Percentiles rank a stretch among this genome's conserved stretches.
These are phyloP conservation scores for Mylabris sibirica DNA, from an alignment of 2,888 invertebrate species.

Conservation along the genomic window DNA sequence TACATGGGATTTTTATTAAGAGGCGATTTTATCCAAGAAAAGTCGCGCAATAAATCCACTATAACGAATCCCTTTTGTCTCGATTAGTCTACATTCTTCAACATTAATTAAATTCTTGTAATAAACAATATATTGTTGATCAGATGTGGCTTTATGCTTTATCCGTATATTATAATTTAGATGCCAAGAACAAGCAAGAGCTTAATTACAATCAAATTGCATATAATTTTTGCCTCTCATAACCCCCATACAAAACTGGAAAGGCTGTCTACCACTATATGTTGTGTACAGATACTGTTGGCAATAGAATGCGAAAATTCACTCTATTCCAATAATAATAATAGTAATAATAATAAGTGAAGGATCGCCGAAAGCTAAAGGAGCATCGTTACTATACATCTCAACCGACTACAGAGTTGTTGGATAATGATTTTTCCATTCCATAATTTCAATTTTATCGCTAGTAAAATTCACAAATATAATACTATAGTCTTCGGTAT, in stretches of 20 bases:
- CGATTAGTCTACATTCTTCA: constrained; percentile 13
- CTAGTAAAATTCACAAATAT: constrained; percentile 39
- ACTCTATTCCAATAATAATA: constrained; percentile 40
- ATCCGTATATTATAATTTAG: constrained; percentile 16
- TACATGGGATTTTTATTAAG: background rate
- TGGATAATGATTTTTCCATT: constrained; percentile 44
- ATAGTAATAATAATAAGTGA: no score
- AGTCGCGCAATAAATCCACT: background rate
- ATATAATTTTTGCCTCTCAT: no score
- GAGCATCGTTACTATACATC: constrained; percentile 34
- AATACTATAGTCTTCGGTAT: background rate
- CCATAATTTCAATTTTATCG: constrained; percentile 48
- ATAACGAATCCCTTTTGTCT: background rate
- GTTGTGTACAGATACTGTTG: constrained; percentile 35
- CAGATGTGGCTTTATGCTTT: background rate
- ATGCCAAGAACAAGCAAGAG: constrained; percentile 14
- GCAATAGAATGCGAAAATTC: constrained; percentile 37
- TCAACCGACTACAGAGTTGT: constrained; percentile 29
- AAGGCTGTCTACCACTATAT: constrained; percentile 20
- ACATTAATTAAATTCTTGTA: constrained; percentile 20
- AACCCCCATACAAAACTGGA: no score
- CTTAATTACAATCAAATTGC: constrained; percentile 7
- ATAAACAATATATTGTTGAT: constrained; percentile 24
- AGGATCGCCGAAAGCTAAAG: constrained; percentile 36
- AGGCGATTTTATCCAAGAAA: background rate